phyloP scores from a whole-genome alignment of 2,113 vertebrate species.

The Leucosticte australis region DNA sequence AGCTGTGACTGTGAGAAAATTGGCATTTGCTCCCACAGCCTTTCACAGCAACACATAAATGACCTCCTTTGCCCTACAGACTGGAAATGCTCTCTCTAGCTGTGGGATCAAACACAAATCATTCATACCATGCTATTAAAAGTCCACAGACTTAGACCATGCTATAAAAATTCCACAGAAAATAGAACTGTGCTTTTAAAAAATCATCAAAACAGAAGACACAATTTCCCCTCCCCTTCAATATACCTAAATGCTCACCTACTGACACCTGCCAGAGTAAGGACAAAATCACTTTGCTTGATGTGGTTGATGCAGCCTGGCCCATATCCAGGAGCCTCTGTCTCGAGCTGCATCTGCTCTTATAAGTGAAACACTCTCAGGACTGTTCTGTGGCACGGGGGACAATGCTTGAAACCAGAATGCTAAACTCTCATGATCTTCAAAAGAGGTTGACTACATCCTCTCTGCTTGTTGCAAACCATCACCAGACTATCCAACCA shows the following conservation, averaged over 20 bases:
- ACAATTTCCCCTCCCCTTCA: background rate
- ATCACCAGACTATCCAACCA: background rate
- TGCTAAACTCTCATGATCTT: background rate
- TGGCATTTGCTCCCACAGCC: background rate
- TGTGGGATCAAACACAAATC: slow-evolving; percentile 2
- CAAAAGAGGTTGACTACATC: background rate
- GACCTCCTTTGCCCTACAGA: background rate
- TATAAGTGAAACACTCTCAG: background rate
- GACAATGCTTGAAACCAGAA: background rate
- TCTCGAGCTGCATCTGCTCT: background rate
- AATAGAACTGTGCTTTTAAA: background rate
- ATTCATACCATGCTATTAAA: background rate
- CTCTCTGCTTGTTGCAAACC: background rate
- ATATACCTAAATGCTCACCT: background rate
- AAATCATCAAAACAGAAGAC: background rate
- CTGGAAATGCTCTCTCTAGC: background rate
- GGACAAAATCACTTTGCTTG: background rate
- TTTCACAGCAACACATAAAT: background rate
- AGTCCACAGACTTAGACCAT: background rate
- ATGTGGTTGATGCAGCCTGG: background rate
- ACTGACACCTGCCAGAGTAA: background rate
- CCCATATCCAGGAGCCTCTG: background rate
- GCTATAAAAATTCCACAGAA: background rate
- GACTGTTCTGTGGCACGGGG: background rate
- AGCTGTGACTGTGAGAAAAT: background rate